These are phyloP conservation scores for Neogobius melanostomus DNA, from an alignment of 2,113 vertebrate genomes.

Conservation along the genomic window DNA sequence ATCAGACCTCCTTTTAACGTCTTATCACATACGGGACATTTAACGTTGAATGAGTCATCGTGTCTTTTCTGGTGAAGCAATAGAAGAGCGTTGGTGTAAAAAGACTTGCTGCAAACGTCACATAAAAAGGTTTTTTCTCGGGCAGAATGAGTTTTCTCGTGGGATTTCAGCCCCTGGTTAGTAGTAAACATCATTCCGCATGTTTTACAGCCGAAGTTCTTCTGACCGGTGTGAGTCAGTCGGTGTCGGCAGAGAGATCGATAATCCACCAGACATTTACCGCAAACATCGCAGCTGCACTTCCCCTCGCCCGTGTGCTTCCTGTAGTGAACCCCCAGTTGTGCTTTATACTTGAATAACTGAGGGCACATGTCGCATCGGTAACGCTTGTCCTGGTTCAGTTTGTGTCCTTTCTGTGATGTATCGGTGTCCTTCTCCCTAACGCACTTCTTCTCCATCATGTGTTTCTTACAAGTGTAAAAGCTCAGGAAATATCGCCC, in stretches of 20 bases:
- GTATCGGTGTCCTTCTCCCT: too few species aligned
- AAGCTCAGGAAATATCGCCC: slow-evolving; percentile 24
- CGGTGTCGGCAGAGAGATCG: slow-evolving; percentile 36
- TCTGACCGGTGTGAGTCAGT: slow-evolving; percentile 31
- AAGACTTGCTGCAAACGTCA: slow-evolving; percentile 55
- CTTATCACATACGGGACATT: background rate
- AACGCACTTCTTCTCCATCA: slow-evolving; percentile 3
- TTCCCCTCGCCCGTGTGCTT: background rate
- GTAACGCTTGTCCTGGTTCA: slow-evolving; percentile 28
- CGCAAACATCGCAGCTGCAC: slow-evolving; percentile 40
- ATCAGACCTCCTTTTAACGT: background rate
- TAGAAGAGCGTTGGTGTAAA: slow-evolving; percentile 14
- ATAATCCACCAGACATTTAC: slow-evolving; percentile 19
- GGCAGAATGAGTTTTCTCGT: slow-evolving; percentile 43
- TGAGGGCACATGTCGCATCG: slow-evolving; percentile 30
- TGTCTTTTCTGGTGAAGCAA: slow-evolving; percentile 35
- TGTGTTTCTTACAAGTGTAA: slow-evolving; percentile 13
- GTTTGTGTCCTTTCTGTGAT: slow-evolving; percentile 19
- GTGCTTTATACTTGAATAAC: slow-evolving; percentile 22
- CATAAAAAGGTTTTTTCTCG: slow-evolving; percentile 46
- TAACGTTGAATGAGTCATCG: background rate
- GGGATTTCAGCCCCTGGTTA: background rate
- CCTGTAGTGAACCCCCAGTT: slow-evolving; percentile 32
- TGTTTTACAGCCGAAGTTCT: slow-evolving; percentile 27
- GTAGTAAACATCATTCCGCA: slow-evolving; percentile 55